phyloP scores from a whole-genome alignment of 2,113 vertebrate genomes.

The Caranx ignobilis region DNA sequence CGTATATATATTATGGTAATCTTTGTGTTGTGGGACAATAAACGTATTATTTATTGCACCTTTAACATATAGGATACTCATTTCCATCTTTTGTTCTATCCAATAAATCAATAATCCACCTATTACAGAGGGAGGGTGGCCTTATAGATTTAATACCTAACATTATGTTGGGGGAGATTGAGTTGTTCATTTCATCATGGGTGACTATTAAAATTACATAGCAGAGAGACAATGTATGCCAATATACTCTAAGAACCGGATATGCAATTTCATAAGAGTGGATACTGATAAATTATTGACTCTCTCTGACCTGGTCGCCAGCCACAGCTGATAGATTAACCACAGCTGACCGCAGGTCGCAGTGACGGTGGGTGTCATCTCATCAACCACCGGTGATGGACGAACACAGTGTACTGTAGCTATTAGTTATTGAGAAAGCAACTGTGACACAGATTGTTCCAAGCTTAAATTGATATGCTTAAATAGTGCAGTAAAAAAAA shows the following conservation, averaged over 20 bases:
- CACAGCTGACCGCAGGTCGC: constrained; percentile 47
- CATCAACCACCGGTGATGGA: constrained; percentile 32
- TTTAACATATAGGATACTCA: constrained; percentile 12
- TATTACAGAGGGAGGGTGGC: not conserved
- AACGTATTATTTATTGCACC: constrained; percentile 35
- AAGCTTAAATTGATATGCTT: not conserved
- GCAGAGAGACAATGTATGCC: constrained; percentile 10
- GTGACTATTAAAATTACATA: constrained; percentile 15
- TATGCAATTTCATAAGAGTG: constrained; percentile 26
- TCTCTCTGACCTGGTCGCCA: constrained; percentile 38
- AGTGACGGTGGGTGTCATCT: constrained; percentile 31
- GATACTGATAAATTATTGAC: constrained; percentile 45
- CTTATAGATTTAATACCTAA: not conserved
- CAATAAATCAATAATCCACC: constrained; percentile 40
- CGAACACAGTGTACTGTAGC: constrained; percentile 5
- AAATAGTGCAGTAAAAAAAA: not conserved
- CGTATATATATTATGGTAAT: constrained; percentile 17
- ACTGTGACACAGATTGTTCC: constrained; percentile 3
- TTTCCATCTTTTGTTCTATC: constrained; percentile 23
- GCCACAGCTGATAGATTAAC: constrained; percentile 45
- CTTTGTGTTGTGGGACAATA: constrained; percentile 9
- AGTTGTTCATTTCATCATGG: constrained; percentile 12
- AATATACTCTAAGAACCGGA: constrained; percentile 7
- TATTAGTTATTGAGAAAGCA: constrained; percentile 24
- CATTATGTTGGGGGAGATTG: constrained; percentile 4